phyloP scores from a whole-genome alignment of 2,113 vertebrate genomes.

The Athene noctua region DNA sequence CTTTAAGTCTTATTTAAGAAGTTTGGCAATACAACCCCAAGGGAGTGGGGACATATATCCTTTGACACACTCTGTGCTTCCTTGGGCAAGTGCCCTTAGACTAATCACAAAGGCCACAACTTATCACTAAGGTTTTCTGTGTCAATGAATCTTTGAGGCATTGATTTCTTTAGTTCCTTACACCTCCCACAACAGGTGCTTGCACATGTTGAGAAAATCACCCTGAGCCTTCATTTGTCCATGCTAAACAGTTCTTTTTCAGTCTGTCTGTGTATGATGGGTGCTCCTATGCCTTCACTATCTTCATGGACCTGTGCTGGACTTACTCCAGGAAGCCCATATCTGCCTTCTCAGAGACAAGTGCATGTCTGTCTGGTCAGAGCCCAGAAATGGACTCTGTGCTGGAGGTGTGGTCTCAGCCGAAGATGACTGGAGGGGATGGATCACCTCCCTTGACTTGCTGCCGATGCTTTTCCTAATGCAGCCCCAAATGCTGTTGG shows the following conservation, averaged over 20 bases:
- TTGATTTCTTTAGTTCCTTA: neutral
- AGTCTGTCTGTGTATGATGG: accelerated
- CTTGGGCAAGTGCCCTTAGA: too few relatives aligned
- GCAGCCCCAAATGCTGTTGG: neutral
- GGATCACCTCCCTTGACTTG: neutral
- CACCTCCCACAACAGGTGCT: neutral
- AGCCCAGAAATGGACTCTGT: neutral
- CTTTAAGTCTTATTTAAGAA: too few relatives aligned
- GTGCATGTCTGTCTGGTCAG: neutral
- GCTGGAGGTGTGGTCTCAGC: neutral
- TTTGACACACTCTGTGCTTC: too few relatives aligned
- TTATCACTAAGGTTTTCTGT: too few relatives aligned
- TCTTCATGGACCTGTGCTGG: neutral
- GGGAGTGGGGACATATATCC: too few relatives aligned
- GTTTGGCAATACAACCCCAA: too few relatives aligned
- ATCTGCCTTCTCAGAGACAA: neutral
- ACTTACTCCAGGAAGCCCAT: neutral
- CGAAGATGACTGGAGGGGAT: neutral
- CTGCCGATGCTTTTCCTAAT: neutral
- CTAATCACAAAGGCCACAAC: too few relatives aligned
- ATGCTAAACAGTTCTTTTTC: neutral
- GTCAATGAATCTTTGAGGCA: too few relatives aligned
- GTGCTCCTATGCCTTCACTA: neutral
- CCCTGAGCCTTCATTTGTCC: neutral
- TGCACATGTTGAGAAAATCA: neutral